phyloP scores from a whole-genome alignment of 2,888 invertebrate species.

The Aspidiotus rigidus region DNA sequence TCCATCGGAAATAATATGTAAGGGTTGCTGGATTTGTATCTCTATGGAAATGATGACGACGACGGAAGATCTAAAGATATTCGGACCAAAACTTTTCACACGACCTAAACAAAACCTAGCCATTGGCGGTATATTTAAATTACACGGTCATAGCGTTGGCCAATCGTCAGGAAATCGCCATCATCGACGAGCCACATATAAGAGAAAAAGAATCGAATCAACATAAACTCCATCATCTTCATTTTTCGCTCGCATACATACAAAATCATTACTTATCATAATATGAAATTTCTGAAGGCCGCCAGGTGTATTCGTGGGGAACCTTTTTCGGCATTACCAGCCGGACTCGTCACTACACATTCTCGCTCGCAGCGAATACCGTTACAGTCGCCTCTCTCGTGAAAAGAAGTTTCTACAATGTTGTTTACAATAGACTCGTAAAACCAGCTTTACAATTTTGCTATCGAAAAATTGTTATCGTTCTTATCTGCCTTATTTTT shows the following conservation, averaged over 20 bases:
- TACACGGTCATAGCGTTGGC: background rate
- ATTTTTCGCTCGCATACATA: no score
- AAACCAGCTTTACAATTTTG: background rate
- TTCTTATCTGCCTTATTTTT: no score
- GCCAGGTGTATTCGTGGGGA: conserved; percentile 2
- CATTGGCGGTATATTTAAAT: background rate
- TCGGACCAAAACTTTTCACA: background rate
- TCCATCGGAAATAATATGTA: background rate
- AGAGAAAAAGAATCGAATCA: no score
- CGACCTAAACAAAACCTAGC: conserved; percentile 2
- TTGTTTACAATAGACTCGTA: background rate
- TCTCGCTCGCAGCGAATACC: background rate
- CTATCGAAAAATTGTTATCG: no score
- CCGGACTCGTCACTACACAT: background rate
- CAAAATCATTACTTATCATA: background rate
- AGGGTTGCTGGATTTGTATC: conserved; percentile 2
- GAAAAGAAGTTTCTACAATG: background rate
- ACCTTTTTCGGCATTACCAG: conserved; percentile 1
- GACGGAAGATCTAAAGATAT: background rate
- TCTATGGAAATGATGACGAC: conserved; percentile 2
- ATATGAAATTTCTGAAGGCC: background rate
- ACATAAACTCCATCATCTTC: no score
- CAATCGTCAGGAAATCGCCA: background rate
- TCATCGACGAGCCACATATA: background rate
- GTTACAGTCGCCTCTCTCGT: background rate